A percentile compares a stretch with the other conserved stretches of the same genome.
phyloP scores from a whole-genome alignment of 2,888 invertebrate genomes.

The Cheilosia vulpina region DNA sequence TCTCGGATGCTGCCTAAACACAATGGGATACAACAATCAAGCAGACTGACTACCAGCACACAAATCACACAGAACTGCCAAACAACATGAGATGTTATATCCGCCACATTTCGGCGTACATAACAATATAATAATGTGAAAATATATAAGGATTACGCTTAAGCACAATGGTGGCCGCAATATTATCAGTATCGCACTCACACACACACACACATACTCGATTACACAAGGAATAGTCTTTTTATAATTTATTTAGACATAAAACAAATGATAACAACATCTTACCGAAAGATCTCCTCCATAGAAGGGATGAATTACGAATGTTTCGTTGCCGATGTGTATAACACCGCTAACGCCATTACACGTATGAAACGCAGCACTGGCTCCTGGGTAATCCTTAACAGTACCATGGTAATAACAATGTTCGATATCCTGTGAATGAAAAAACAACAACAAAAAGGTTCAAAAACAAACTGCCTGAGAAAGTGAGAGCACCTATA shows the following conservation, averaged over 20 bases:
- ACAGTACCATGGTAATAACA: slow-evolving; percentile 99
- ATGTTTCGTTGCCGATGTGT: slow-evolving; percentile 98
- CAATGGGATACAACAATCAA: slow-evolving; percentile 8
- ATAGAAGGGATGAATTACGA: slow-evolving; percentile 98
- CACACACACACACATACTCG: not conserved
- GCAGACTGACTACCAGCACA: not conserved
- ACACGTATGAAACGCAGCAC: slow-evolving; percentile 98
- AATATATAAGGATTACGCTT: slow-evolving; percentile 31
- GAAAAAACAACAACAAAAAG: slow-evolving; percentile 32
- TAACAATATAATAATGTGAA: slow-evolving; percentile 19
- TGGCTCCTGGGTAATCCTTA: slow-evolving; percentile 97
- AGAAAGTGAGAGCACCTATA: slow-evolving; percentile 31
- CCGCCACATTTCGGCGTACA: not conserved
- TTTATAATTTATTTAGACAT: slow-evolving; percentile 61
- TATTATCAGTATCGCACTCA: slow-evolving; percentile 29
- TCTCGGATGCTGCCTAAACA: slow-evolving; percentile 13
- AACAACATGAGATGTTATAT: not conserved
- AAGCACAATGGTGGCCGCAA: slow-evolving; percentile 32
- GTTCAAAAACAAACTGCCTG: slow-evolving; percentile 38
- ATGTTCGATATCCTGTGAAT: slow-evolving; percentile 95
- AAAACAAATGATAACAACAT: slow-evolving; percentile 71
- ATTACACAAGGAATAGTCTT: not conserved
- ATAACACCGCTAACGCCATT: slow-evolving; percentile 99
- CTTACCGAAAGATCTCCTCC: slow-evolving; percentile 98
- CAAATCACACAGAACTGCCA: not conserved